Base-by-base conservation (phyloP, 2,888 invertebrate species). In the Brachypterus glaber region DNA sequence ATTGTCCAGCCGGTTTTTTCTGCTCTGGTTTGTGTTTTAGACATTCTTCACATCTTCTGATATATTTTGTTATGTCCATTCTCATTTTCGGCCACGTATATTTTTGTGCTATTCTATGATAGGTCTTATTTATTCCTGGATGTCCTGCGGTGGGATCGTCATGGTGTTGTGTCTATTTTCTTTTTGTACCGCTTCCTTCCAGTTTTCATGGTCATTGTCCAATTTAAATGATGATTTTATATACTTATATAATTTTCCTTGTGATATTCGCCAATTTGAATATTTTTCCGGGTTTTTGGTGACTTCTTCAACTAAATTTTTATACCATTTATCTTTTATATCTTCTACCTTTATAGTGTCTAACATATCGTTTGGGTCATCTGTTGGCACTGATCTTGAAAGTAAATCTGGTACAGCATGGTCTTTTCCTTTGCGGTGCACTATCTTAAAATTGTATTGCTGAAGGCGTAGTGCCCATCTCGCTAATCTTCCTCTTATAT, bases 351-450 rank as follows among this genome's bases (percentile, higher is more conserved):
- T 21, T 7, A 9, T 21, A n/a, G n/a, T n/a, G n/a, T n/a, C n/a
- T 29, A 29, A 5, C 7, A 21, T 21, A 21, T 5, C 21, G 9
- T 21, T 9, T 5, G 9, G 7, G 7, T 7, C 9, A 7, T 21
- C 21, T 9, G 9, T 21, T 7, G 21, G 21, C 9, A 21, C 21
- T 7, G 21, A 5, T 34, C 25, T 7, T 11, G 34, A 34, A 5
- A 34, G 14, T 9, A 11, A 25, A 26, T 34, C 34, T 11, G 34
- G 24, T 11, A 34, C 34, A 27, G 17, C 25, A 12, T 34, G 21
- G 12, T 26, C 34, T 34, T 34, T 27, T 11, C 34, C 34, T 34
- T 26, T 34, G 27, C 26, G 4, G 25, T 34, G 34, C 7, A 34
- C 8, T 8, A 32, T 32, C 8, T 13, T 17, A 17, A 32, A 32